Conservation (phyloP, 2,888 invertebrate genomes). For the Tinea trinotella region DNA sequence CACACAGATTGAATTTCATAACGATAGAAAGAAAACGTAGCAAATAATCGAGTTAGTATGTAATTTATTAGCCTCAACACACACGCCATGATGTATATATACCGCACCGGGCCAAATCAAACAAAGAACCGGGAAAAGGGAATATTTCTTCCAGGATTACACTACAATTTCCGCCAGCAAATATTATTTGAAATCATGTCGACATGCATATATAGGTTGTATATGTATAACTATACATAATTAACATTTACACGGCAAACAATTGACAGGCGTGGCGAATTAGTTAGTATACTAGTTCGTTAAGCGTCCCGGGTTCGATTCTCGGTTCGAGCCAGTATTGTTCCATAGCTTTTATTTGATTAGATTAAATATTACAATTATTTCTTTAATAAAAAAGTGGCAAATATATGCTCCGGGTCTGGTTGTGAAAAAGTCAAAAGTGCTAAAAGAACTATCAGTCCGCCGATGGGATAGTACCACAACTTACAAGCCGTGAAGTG, state of each 20-base stretch:
- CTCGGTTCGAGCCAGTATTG: too few relatives aligned
- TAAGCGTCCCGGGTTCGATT: too few relatives aligned
- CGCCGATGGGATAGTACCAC: too few relatives aligned
- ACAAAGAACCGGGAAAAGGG: constrained; percentile 10
- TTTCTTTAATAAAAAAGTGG: too few relatives aligned
- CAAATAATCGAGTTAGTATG: constrained; percentile 2
- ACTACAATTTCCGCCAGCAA: constrained; percentile 32
- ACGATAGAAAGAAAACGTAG: background rate
- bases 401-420: too few relatives aligned
- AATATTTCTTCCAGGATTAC: constrained; percentile 30
- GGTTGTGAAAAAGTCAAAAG: too few relatives aligned
- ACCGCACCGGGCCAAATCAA: constrained; percentile 11
- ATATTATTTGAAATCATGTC: constrained; percentile 43
- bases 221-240: constrained; percentile 43
- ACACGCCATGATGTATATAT: constrained; percentile 10
- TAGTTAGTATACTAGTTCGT: too few relatives aligned
- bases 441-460: too few relatives aligned
- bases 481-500: too few relatives aligned
- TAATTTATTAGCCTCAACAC: constrained; percentile 7
- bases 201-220: too few relatives aligned
- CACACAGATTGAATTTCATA: constrained; percentile 6
- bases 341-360: too few relatives aligned
- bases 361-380: too few relatives aligned
- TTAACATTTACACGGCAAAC: background rate
- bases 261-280: background rate